Conservation (phyloP, 1,140 invertebrate genomes). For the Zaprionus ghesquierei region DNA sequence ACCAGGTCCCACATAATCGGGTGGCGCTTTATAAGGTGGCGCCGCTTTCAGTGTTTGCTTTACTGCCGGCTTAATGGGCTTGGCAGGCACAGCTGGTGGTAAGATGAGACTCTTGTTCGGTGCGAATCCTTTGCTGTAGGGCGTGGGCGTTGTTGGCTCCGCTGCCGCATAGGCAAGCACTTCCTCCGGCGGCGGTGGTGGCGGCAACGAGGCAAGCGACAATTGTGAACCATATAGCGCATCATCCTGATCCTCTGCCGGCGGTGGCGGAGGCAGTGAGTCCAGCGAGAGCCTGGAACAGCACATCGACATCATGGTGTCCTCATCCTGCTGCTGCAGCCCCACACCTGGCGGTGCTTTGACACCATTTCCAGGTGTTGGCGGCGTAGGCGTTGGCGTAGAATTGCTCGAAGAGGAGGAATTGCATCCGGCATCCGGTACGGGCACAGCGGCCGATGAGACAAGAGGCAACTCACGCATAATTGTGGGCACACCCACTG, state of each 20-base stretch:
- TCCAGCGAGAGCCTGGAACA: slow-evolving; percentile 89
- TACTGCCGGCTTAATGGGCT: slow-evolving; percentile 75
- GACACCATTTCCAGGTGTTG: slow-evolving; percentile 67
- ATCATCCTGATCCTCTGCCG: slow-evolving; percentile 86
- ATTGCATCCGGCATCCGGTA: slow-evolving; percentile 30
- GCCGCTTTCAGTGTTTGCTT: slow-evolving; percentile 70
- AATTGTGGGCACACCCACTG: slow-evolving; percentile 39
- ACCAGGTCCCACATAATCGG: slow-evolving; percentile 74
- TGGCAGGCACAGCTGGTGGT: slow-evolving; percentile 75
- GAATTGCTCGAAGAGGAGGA: slow-evolving; percentile 78
- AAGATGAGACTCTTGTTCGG: neutral
- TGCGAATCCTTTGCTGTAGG: slow-evolving; percentile 28
- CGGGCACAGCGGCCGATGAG: neutral
- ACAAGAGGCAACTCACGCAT: slow-evolving; percentile 26
- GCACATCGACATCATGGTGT: slow-evolving; percentile 84
- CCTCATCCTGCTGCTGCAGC: neutral
- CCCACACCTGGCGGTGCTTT: slow-evolving; percentile 61
- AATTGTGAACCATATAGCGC: slow-evolving; percentile 86
- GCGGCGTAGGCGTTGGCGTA: slow-evolving; percentile 77
- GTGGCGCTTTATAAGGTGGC: slow-evolving; percentile 81
- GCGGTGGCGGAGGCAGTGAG: slow-evolving; percentile 90
- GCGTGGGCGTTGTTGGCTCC: slow-evolving; percentile 37
- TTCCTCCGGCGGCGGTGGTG: slow-evolving; percentile 86
- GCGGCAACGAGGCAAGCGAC: slow-evolving; percentile 87
- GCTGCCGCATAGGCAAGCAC: slow-evolving; percentile 47